Base-by-base conservation (phyloP, 2,113 vertebrate genomes). In the Coreoperca whiteheadi region DNA sequence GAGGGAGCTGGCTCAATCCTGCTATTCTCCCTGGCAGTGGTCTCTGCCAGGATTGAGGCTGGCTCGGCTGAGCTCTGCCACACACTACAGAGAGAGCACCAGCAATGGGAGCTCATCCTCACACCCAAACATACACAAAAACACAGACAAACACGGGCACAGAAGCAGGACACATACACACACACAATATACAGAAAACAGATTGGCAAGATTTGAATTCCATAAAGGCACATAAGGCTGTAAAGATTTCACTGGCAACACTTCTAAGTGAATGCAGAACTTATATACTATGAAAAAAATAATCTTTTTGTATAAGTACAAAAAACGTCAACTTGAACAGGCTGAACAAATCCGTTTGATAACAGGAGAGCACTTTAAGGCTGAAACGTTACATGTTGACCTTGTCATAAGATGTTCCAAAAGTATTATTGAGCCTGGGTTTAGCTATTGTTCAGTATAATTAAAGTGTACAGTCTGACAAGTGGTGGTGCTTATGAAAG, bases 31-130 rank as follows among this genome's bases (percentile, higher is more conserved):
- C 86, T 88, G 88, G 85, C 82, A 79, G 61, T 11, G 77, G 60
- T 75, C 83, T 6, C 67, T 89, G 92, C 93, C 93, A 91, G 85
- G 69, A 86, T 63, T 28, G 86, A 87, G 83, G 64, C 83, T 79
- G 83, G 78, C 80, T 81, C 51, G 59, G 61, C 85, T 87, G 87
- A 89, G 86, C 76, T 64, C 57, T 80, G 90, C 79, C 87, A 88
- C 89, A 92, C 85, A 85, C 85, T 77, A 78, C 72, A 88, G 79
- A 77, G 77, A 88, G 87, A 84, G 73, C 83, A 87, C 6, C 71
- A 30, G 69, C 73, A 56, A 30, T 9, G 74, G 79, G 79, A 81
- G 67, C 73, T 64, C 87, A 54, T 84, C 64, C 77, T 71, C 73
- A 66, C 78, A 86, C 54, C 79, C 74, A 53, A 50, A 61, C 70